Evolutionary conservation across 1,140 invertebrate species (phyloP).

Genomic region (Trachymyrmex septentrionalis): DNA sequence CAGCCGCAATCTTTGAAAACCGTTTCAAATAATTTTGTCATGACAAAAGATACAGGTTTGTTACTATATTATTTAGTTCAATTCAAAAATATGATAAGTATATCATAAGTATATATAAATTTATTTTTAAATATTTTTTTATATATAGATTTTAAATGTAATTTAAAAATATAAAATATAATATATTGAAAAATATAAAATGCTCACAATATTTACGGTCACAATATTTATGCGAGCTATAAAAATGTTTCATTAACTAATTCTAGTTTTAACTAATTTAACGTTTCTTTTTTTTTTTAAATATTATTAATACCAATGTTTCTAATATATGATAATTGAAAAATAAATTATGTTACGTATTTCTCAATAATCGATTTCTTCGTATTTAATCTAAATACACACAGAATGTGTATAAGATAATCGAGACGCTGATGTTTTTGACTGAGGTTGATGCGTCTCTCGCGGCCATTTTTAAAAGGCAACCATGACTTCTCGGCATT

Average conservation of each 20-base stretch:
- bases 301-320: not conserved
- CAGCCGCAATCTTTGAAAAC: not conserved
- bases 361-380: no score
- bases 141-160: not conserved
- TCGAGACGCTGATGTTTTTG: conserved; percentile 65
- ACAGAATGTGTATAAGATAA: not conserved
- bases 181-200: conserved; percentile 1
- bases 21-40: conserved; percentile 7
- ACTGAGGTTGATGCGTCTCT: conserved; percentile 66
- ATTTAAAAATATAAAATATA: not conserved
- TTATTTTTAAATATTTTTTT: not conserved
- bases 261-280: not conserved
- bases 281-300: no score
- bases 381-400: not conserved
- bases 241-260: not conserved
- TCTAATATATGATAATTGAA: conserved; percentile 14
- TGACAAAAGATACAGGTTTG: not conserved
- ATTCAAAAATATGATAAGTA: not conserved
- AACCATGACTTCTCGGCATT: conserved; percentile 67
- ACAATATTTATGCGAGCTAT: not conserved
- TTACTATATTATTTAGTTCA: not conserved
- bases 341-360: not conserved
- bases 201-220: no score
- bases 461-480: conserved; percentile 81
- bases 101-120: no score